Percentiles rank a stretch among this genome's conserved stretches.
Evolutionary conservation across 2,113 vertebrate species (phyloP).

Genomic region (Indicator indicator): DNA sequence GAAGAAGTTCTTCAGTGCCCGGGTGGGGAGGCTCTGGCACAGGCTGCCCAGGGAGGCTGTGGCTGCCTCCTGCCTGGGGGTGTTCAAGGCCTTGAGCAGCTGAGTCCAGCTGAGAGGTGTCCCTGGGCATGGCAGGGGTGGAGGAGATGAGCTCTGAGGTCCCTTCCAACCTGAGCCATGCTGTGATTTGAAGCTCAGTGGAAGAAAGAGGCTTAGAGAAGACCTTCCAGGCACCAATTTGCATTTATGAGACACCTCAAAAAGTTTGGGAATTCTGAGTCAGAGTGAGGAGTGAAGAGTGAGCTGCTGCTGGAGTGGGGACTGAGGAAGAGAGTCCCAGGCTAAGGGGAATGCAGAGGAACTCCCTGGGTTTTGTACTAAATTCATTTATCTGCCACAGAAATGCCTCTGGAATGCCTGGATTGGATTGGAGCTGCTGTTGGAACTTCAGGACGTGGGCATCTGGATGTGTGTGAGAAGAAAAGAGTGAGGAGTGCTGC

Average conservation of each 20-base stretch:
- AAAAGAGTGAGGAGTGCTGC: background rate
- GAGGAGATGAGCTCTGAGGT: too few species aligned
- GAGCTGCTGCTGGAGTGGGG: background rate
- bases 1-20: too few species aligned
- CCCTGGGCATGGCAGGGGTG: too few species aligned
- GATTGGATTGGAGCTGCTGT: background rate
- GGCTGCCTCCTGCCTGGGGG: too few species aligned
- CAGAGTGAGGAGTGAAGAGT: background rate
- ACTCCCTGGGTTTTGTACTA: background rate
- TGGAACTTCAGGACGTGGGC: background rate
- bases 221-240: background rate
- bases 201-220: background rate
- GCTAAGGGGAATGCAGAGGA: accelerated
- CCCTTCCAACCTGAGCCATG: too few species aligned
- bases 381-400: background rate
- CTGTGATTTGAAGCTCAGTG: background rate
- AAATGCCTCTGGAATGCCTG: background rate
- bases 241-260: background rate
- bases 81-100: too few species aligned
- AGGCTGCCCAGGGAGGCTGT: too few species aligned
- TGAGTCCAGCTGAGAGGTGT: too few species aligned
- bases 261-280: background rate
- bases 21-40: too few species aligned
- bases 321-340: background rate
- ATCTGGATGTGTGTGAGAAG: background rate